Conservation (phyloP, 1,140 invertebrate genomes). For the Drosophila micromelanica region DNA sequence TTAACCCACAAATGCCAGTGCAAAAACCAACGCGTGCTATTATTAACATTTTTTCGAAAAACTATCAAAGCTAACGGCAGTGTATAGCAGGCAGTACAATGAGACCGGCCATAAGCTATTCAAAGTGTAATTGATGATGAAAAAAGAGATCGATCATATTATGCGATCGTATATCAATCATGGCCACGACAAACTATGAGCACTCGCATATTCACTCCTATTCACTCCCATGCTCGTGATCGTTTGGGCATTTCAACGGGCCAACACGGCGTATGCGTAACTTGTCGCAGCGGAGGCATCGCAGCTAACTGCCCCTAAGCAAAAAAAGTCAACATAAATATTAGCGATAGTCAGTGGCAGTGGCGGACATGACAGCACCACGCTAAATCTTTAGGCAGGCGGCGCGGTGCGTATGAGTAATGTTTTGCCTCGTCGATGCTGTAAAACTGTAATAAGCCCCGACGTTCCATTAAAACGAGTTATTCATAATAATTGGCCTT, state of each 20-base stretch:
- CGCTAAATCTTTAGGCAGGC: conserved; percentile 64
- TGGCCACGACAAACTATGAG: conserved; percentile 74
- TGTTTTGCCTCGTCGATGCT: conserved; percentile 42
- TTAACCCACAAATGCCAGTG: conserved; percentile 76
- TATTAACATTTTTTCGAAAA: conserved; percentile 61
- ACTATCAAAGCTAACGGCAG: conserved; percentile 69
- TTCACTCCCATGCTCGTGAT: conserved; percentile 6
- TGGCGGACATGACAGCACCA: conserved; percentile 40
- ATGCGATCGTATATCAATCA: conserved; percentile 80
- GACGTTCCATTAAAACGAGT: conserved; percentile 79
- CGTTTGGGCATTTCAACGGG: conserved; percentile 19
- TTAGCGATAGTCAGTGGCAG: conserved; percentile 35
- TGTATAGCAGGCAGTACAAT: conserved; percentile 56
- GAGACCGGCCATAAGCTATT: conserved; percentile 65
- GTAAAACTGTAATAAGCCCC: conserved; percentile 68
- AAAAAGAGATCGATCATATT: conserved; percentile 82
- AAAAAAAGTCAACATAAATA: conserved; percentile 62
- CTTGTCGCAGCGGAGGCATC: conserved; percentile 73
- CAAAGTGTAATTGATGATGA: conserved; percentile 82
- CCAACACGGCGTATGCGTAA: conserved; percentile 73
- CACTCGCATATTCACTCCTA: conserved; percentile 11
- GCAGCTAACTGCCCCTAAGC: conserved; percentile 61
- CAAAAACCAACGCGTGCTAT: conserved; percentile 71
- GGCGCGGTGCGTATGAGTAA: conserved; percentile 75
- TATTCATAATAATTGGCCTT: conserved; percentile 81